phyloP scores from a whole-genome alignment of 2,797 vertebrate species.

The Chromis chromis region DNA sequence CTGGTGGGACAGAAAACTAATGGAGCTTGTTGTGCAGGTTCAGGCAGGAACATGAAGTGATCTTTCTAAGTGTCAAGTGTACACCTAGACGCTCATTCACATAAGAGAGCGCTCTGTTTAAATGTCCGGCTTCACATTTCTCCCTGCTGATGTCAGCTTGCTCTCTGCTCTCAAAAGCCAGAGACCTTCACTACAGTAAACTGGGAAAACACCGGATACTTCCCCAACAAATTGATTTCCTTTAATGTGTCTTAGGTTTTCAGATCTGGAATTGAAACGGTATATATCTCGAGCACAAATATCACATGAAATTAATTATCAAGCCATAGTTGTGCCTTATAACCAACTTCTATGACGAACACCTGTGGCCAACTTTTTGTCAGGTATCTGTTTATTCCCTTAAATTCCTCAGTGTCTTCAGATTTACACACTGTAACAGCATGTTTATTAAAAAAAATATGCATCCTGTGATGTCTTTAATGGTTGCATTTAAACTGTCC shows the following conservation, averaged over 20 bases:
- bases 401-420: neutral
- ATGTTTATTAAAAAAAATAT: no score
- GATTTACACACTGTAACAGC: no score
- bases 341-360: no score
- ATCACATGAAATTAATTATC: neutral
- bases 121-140: conserved; percentile 24
- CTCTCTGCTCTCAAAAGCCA: conserved; percentile 12
- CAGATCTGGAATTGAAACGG: neutral
- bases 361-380: neutral
- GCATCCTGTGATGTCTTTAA: no score
- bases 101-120: conserved; percentile 29
- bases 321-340: no score
- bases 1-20: conserved; percentile 14
- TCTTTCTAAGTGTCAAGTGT: conserved; percentile 10
- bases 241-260: neutral
- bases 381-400: neutral
- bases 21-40: conserved; percentile 30
- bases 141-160: conserved; percentile 16
- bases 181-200: neutral
- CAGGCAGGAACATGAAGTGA: conserved; percentile 25
- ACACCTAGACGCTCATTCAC: conserved; percentile 19
- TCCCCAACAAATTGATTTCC: neutral
- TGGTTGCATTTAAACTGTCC: no score
- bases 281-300: neutral
- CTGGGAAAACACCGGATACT: neutral